phyloP scores from a whole-genome alignment of 2,113 vertebrate species.

The Cinclus cinclus region DNA sequence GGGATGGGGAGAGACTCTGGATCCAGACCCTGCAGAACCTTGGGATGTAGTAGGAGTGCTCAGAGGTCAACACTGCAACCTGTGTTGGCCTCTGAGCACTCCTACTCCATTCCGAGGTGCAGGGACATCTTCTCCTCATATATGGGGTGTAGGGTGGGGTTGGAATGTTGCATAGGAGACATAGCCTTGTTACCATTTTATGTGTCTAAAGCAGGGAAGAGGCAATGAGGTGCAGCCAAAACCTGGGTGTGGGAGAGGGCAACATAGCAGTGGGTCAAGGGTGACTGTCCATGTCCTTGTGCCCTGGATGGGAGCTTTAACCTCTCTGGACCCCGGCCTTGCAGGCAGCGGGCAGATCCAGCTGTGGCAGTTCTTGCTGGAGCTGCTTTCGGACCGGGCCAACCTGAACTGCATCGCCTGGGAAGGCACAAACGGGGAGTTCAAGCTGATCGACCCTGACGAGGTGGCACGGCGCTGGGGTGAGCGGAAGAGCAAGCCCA shows the following conservation, averaged over 20 bases:
- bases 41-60: too few species aligned
- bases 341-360: conserved; percentile 97
- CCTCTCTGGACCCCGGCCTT: not conserved
- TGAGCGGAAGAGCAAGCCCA: conserved; percentile 96
- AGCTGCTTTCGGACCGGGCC: conserved; percentile 90
- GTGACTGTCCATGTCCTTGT: not conserved
- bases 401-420: conserved; percentile 94
- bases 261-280: rapidly evolving
- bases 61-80: not conserved
- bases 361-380: conserved; percentile 97
- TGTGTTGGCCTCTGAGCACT: not conserved
- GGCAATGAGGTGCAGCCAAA: not conserved
- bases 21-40: not conserved
- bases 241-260: not conserved
- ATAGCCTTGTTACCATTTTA: not conserved
- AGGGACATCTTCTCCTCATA: not conserved
- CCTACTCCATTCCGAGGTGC: not conserved
- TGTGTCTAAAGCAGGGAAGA: not conserved
- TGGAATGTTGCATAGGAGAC: not conserved
- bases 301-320: not conserved
- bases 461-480: conserved; percentile 97
- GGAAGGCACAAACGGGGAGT: conserved; percentile 96
- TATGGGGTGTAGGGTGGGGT: not conserved
- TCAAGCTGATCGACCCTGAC: conserved; percentile 95
- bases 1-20: not conserved